Evolutionary conservation across 2,888 invertebrate genomes (phyloP).

Genomic region (Parthenolecanium corni): DNA sequence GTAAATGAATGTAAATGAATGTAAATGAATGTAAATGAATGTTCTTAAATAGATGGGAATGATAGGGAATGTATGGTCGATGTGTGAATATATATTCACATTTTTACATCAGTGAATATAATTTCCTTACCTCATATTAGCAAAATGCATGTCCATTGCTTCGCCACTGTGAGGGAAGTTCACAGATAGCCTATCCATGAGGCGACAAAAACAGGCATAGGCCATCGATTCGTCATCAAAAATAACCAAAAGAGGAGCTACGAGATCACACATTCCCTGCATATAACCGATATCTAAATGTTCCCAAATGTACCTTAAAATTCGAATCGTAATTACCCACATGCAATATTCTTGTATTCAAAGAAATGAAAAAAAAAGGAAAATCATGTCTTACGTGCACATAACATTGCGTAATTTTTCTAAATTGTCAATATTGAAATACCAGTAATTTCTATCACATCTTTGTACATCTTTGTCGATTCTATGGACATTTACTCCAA

Average conservation of each 20-base stretch:
- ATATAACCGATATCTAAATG: constrained; percentile 88
- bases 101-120: not conserved
- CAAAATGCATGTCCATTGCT: constrained; percentile 92
- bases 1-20: no score
- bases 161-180: constrained; percentile 87
- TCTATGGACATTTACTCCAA: constrained; percentile 79
- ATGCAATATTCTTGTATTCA: not conserved
- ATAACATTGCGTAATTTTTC: constrained; percentile 88
- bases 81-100: no score
- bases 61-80: no score
- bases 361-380: no score
- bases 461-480: constrained; percentile 95
- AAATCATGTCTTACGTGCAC: constrained; percentile 60
- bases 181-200: constrained; percentile 81
- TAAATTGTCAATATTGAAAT: constrained; percentile 73
- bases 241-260: constrained; percentile 81
- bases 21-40: no score
- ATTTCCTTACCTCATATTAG: constrained; percentile 67
- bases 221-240: constrained; percentile 84
- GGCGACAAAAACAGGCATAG: constrained; percentile 78
- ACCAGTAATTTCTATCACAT: constrained; percentile 88
- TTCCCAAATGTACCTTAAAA: constrained; percentile 85
- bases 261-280: constrained; percentile 96
- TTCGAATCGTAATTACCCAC: not conserved
- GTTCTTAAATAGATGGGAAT: no score